Percentiles rank a stretch among this genome's conserved stretches.
phyloP scores from a whole-genome alignment of 2,797 vertebrate species.

The Thaleichthys pacificus region DNA sequence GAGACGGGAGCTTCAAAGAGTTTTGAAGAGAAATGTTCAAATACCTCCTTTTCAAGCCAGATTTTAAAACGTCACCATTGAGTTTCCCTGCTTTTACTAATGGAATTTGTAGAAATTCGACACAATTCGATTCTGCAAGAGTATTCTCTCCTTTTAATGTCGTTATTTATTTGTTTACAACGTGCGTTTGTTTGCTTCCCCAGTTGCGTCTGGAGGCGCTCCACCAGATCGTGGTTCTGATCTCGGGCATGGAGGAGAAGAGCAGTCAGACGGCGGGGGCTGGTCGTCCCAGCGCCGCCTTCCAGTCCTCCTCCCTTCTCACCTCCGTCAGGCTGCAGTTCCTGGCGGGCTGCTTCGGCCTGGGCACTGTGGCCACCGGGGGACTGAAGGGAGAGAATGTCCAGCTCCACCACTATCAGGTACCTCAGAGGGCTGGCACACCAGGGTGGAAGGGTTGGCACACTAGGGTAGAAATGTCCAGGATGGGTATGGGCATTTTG shows the following conservation, averaged over 20 bases:
- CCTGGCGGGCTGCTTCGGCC: conserved; percentile 93
- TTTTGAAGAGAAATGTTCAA: neutral
- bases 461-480: too few relatives aligned
- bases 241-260: conserved; percentile 98
- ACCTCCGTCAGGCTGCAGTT: conserved; percentile 96
- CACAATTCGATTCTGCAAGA: neutral
- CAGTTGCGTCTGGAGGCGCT: conserved; percentile 95
- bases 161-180: neutral
- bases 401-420: conserved; percentile 97
- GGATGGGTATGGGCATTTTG: too few relatives aligned
- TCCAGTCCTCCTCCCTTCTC: conserved; percentile 90
- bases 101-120: neutral
- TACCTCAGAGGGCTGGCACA: conserved; percentile 38
- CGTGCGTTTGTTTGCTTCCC: neutral
- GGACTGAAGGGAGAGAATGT: conserved; percentile 89
- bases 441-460: too few relatives aligned
- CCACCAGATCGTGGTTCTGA: conserved; percentile 93
- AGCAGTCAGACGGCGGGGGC: conserved; percentile 74
- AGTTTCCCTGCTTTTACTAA: too few relatives aligned
- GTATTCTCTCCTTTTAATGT: neutral
- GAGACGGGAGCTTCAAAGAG: neutral
- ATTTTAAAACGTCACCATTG: too few relatives aligned
- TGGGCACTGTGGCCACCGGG: conserved; percentile 85
- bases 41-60: too few relatives aligned
- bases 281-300: conserved; percentile 72